Evolutionary conservation across 2,113 vertebrate species (phyloP).

Genomic region (Elachura formosa): DNA sequence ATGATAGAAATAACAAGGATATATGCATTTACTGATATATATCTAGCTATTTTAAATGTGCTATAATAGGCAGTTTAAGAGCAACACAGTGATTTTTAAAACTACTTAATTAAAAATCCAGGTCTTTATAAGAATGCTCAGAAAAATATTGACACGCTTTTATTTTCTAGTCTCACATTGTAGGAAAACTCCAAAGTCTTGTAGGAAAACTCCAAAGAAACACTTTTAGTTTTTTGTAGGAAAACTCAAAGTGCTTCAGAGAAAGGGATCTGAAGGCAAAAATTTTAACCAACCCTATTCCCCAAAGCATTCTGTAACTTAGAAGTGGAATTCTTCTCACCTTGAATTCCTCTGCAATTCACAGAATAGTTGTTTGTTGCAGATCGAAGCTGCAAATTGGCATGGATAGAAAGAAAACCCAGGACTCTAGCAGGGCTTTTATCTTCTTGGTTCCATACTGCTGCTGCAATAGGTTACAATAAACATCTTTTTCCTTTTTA

Average conservation of each 20-base stretch:
- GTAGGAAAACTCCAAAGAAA: background rate
- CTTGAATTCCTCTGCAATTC: background rate
- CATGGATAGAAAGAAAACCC: background rate
- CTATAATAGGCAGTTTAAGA: background rate
- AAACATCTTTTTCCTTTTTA: background rate
- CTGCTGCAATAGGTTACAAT: background rate
- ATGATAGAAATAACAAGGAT: no score
- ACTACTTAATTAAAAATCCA: background rate
- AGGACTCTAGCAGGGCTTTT: background rate
- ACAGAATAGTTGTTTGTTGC: background rate
- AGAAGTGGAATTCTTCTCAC: background rate
- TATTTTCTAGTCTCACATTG: background rate
- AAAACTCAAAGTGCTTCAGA: background rate
- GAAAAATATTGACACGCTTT: background rate
- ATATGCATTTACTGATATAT: background rate
- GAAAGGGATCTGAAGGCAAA: background rate
- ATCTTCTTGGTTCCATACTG: background rate
- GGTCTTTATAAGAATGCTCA: background rate
- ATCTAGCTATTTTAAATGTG: background rate
- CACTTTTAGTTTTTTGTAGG: no score
- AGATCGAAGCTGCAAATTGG: background rate
- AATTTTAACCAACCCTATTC: fast-evolving
- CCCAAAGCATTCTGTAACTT: background rate
- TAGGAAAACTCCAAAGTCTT: background rate
- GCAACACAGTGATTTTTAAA: background rate